A percentile compares a stretch with the other conserved stretches of the same genome.
Evolutionary conservation across 1,140 invertebrate genomes (phyloP).

Genomic region (Bradynema listronoti): DNA sequence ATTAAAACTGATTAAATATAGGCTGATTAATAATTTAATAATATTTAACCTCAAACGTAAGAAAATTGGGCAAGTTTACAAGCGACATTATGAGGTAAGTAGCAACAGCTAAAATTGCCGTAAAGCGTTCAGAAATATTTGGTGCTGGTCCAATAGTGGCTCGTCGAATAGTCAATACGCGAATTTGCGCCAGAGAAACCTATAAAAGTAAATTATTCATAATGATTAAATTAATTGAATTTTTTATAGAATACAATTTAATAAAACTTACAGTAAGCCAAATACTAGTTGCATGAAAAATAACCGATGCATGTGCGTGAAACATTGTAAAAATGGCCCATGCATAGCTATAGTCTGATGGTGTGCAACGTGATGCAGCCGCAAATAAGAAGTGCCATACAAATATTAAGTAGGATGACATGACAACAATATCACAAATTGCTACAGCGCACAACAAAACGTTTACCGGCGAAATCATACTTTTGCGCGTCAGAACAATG

Average conservation of each 20-base stretch:
- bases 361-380: constrained; percentile 24
- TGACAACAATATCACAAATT: constrained; percentile 55
- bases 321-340: constrained; percentile 52
- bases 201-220: constrained; percentile 21
- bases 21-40: background rate
- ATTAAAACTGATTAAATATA: background rate
- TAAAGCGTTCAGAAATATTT: constrained; percentile 39
- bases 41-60: constrained; percentile 48
- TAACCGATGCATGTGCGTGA: constrained; percentile 51
- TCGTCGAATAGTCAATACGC: constrained; percentile 52
- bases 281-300: constrained; percentile 54
- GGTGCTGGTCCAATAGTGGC: constrained; percentile 51
- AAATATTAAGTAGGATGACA: constrained; percentile 51
- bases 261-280: constrained; percentile 45
- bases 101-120: constrained; percentile 38
- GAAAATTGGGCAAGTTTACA: constrained; percentile 53
- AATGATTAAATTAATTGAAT: constrained; percentile 6
- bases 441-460: constrained; percentile 52
- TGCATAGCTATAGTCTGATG: constrained; percentile 9
- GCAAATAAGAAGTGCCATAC: constrained; percentile 49
- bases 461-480: constrained; percentile 54
- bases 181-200: constrained; percentile 51
- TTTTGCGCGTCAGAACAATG: constrained; percentile 71
- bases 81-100: constrained; percentile 42
- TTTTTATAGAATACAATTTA: background rate